Percentiles rank a stretch among this genome's conserved stretches.
Evolutionary conservation across 2,113 vertebrate species (phyloP).

Genomic region (Clarias gariepinus): DNA sequence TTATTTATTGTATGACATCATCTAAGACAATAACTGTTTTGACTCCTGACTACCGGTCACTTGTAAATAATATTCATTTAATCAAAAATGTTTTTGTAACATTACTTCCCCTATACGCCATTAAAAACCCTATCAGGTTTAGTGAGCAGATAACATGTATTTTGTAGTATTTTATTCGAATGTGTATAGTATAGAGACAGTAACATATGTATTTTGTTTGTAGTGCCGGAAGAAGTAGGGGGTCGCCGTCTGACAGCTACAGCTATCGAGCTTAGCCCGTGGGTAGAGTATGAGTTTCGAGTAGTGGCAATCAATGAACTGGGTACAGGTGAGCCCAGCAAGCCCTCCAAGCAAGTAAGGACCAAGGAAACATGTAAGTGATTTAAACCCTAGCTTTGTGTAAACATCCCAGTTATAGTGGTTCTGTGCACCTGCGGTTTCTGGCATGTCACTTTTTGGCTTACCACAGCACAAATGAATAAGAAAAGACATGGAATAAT

Average conservation of each 20-base stretch:
- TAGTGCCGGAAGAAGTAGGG: constrained; percentile 87
- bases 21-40: no score
- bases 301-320: constrained; percentile 89
- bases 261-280: constrained; percentile 90
- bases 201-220: constrained; percentile 56
- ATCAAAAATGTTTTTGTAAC: no score
- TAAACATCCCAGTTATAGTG: not conserved
- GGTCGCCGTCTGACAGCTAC: constrained; percentile 89
- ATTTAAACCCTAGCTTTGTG: constrained; percentile 9
- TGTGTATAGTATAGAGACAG: not conserved
- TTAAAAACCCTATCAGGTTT: no score
- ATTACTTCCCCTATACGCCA: no score
- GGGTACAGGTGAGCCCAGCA: constrained; percentile 93
- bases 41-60: no score
- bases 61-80: no score
- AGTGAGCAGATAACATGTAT: no score
- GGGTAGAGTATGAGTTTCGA: constrained; percentile 96
- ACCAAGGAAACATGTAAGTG: constrained; percentile 92
- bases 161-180: constrained; percentile 14
- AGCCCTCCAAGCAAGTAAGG: constrained; percentile 86
- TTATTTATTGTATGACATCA: no score
- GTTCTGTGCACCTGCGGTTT: not conserved
- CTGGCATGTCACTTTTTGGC: not conserved
- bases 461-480: not conserved
- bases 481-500: not conserved